Base-by-base conservation (phyloP, 92 coral and sea anemone genomes). In the Siderastrea radians region DNA sequence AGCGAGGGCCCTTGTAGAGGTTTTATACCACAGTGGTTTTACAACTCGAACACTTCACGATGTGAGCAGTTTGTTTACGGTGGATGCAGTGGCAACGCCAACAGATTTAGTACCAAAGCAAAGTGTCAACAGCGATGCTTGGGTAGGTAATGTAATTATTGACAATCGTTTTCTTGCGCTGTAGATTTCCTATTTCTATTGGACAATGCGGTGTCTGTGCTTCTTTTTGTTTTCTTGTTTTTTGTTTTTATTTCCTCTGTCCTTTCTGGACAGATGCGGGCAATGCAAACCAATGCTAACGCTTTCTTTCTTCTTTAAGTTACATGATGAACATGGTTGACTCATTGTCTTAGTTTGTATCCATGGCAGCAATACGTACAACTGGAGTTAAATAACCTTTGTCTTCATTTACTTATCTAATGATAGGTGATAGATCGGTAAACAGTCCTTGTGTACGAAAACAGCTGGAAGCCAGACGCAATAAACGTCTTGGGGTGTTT, bases 81-180 rank as follows among this genome's bases (percentile, higher is more conserved):
- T 8, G 97, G 99, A 15, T 94, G 99, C 73, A 78, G 87, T 5
- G 99, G 99, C 7, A 96, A 96, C 69, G 94, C 84, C 3, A 96
- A 96, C 75, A 75, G 93, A 65, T 96, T 96, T 81, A 49, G 19
- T 49, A 89, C 93, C 55, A 87, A 90, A 59, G 5, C 68, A 51
- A n/a, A 76, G 12, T 96, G 99, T 71, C 91, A 87, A 47, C 66
- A 59, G 5, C 83, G 74, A 57, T 93, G 96, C 72, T 53, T 53
- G 63, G 96, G 96, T 93, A 84, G 16, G 71, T 15, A 8, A 64
- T 26, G 38, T 26, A 26, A 26, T 26, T 26, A 45, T 7, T 50
- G 1, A 8, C 73, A 68, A 9, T 6, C 45, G 8, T 2, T 14
- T 3, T 63, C 8, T 49, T 13, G 17, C 38, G 38, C 38, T 26